Base-by-base conservation (phyloP, 2,797 vertebrate species). In the Sebastes elongatus region DNA sequence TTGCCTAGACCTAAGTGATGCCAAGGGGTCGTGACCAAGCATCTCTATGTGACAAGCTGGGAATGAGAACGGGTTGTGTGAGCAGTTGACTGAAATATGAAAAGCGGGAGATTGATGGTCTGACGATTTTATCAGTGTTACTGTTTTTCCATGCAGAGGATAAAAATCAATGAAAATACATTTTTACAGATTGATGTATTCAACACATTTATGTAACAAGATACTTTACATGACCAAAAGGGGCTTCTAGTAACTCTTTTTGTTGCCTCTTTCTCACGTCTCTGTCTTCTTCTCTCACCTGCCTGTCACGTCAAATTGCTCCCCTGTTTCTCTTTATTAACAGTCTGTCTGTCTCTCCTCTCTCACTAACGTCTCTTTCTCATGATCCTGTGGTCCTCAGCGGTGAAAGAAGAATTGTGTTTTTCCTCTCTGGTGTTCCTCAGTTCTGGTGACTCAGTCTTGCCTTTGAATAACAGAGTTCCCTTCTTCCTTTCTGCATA, bases 401-500 rank as follows among this genome's bases (percentile, higher is more conserved):
- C 2, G 10, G 9, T 38, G 63, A 82, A 53, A 74, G 52, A 70
- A 59, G 23, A 72, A 78, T 59, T 38, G 46, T 1, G 9, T 76
- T 67, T 85, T 87, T 82, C 69, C 75, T 86, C 68, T 71, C 73
- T 60, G 71, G 63, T 57, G 71, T 68, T 85, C 71, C 80, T 88
- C 63, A 11, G 59, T 56, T 38, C 71, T 59, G 42, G 84, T 93
- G 90, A 93, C 90, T 94, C 93, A 92, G 71, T 88, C 74, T 89
- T 89, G 81, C 90, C 91, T 87, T 73, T 81, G 72, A 88, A 88
- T 76, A 92, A 90, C 82, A 90, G 84, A 90, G 82, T 91, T 88
- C 80, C 82, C 80, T 84, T 91, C 83, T 88, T 87, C 69, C 85
- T 89, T 23, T 84, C 46, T 73, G 77, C 35, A 6, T 10, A 68